A percentile compares a stretch with the other conserved stretches of the same genome.
These are phyloP conservation scores for Thinocorus orbignyianus DNA, from an alignment of 2,113 vertebrate species.

Conservation along the genomic window DNA sequence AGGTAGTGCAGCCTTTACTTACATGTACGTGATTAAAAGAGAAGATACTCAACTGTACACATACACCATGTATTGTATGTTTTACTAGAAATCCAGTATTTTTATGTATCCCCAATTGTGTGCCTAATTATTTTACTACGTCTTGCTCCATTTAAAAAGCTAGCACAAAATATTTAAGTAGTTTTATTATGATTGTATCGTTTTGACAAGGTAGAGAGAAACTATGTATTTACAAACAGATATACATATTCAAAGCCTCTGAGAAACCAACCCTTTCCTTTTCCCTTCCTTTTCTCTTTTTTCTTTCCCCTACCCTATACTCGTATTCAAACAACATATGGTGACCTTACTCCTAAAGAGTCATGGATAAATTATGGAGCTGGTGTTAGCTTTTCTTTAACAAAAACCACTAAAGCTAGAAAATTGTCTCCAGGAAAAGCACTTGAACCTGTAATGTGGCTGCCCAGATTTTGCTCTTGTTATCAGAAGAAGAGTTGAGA, in stretches of 20 bases:
- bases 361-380: not conserved
- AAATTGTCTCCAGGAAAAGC: not conserved
- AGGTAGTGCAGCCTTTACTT: not conserved
- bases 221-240: conserved; percentile 19
- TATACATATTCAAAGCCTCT: not conserved
- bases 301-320: not conserved
- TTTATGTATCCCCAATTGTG: not conserved
- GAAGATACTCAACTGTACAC: not conserved
- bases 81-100: not conserved
- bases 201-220: not conserved
- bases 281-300: not conserved
- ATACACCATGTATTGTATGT: not conserved
- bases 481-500: not conserved
- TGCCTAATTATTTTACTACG: not conserved
- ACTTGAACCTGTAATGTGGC: not conserved
- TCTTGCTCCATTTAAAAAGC: conserved; percentile 11
- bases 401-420: not conserved
- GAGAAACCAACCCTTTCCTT: not conserved
- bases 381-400: not conserved
- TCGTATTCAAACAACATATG: not conserved
- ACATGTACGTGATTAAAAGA: conserved; percentile 33
- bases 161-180: conserved; percentile 32
- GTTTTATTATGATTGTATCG: conserved; percentile 1
- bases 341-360: not conserved
- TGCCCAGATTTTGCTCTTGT: not conserved